These are phyloP conservation scores for Leptura quadrifasciata DNA, from an alignment of 2,888 invertebrate species.

Conservation along the genomic window DNA sequence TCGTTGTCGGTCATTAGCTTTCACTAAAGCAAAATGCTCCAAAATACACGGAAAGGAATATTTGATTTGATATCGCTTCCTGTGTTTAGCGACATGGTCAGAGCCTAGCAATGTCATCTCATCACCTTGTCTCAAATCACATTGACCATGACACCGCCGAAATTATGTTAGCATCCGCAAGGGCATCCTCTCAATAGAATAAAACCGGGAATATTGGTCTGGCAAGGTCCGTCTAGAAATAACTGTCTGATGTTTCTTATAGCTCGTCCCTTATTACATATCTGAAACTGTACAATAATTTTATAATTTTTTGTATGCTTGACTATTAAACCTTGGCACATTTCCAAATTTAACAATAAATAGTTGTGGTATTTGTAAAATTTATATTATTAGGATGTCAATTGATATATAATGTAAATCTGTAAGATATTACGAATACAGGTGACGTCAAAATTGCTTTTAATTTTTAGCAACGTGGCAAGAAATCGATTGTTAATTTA, in stretches of 20 bases:
- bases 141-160: conserved; percentile 12
- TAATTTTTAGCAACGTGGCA: too few relatives aligned
- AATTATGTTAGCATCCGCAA: conserved; percentile 28
- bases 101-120: conserved; percentile 12
- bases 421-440: too few relatives aligned
- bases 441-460: too few relatives aligned
- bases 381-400: too few relatives aligned
- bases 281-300: too few relatives aligned
- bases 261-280: neutral
- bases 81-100: neutral
- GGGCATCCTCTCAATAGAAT: conserved; percentile 6
- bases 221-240: neutral
- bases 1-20: neutral
- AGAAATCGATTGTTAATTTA: too few relatives aligned
- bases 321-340: too few relatives aligned
- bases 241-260: conserved; percentile 3
- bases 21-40: neutral
- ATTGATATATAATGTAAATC: too few relatives aligned
- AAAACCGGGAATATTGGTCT: conserved; percentile 4
- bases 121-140: conserved; percentile 9
- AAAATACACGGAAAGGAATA: neutral
- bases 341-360: too few relatives aligned
- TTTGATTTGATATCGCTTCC: conserved; percentile 9
- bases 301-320: too few relatives aligned
- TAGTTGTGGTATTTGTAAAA: too few relatives aligned